Evolutionary conservation across 2,888 invertebrate species (phyloP), one percentile per base, ranked within the genome.

Genomic region (Salticus scenicus): DNA sequence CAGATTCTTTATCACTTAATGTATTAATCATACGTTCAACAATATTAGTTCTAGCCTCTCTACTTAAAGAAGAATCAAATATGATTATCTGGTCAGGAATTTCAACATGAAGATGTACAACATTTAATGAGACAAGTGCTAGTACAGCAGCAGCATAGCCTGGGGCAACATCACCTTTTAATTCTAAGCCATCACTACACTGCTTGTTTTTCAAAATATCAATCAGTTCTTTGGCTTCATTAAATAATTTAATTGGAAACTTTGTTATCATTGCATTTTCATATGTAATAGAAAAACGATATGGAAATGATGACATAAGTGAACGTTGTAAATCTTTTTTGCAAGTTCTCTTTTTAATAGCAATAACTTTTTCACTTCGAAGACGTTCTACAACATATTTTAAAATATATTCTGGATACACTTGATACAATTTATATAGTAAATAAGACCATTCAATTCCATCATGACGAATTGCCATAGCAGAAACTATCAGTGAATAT

Each of bases 341-440:
- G n/a, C 91, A 90, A 0, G 90, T 92, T 93, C 84, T 92, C 92
- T 7, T 93, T 90, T 88, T 86, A 67, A 89, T 89, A 0, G 94
- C 93, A 12, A 95, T 93, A 90, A 95, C 92, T 37, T 94, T 93
- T 88, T 94, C 93, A 0, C 91, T 89, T 10, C 94, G 92, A 51
- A 95, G 92, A 89, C 94, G 93, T 2, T 91, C 90, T 89, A 95
- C 93, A 0, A 94, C 94, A 0, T 92, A 91, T 73, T 93, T 92
- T 4, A 96, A 91, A 5, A 94, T 89, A 31, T 92, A 91, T 88
- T 96, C 95, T 0, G 94, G 93, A 90, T 94, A 96, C 88, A 94
- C 94, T 88, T 94, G 94, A 89, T 95, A 95, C 20, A 95, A 93
- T 89, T 93, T 93, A 89, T 94, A 94, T 86, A 95, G 92, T 88